Conservation (phyloP, 92 coral and sea anemone species). For the Epizoanthus illoricatus region DNA sequence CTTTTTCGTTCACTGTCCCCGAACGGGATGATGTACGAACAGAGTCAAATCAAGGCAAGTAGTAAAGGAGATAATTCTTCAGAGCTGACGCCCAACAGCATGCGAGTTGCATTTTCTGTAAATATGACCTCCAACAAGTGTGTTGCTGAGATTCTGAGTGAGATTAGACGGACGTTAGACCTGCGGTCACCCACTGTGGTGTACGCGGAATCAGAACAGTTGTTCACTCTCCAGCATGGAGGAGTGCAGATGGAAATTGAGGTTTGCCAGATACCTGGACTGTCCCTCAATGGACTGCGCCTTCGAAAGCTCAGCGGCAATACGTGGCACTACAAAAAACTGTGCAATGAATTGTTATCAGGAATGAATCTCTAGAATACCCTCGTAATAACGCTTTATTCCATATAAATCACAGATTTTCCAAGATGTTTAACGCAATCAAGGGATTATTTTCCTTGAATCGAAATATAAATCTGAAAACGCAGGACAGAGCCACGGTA, state of each 20-base stretch:
- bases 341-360: constrained; percentile 86
- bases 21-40: constrained; percentile 77
- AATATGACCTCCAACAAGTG: constrained; percentile 89
- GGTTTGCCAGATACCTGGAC: constrained; percentile 80
- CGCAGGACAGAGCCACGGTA: too few species aligned
- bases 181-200: constrained; percentile 74
- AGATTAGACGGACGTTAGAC: constrained; percentile 86
- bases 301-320: constrained; percentile 93
- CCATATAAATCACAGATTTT: too few species aligned
- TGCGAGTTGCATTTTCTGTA: constrained; percentile 82
- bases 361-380: constrained; percentile 79
- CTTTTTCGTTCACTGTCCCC: constrained; percentile 79
- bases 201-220: constrained; percentile 83
- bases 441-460: too few species aligned
- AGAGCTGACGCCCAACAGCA: constrained; percentile 67
- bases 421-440: too few species aligned
- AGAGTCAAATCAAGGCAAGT: constrained; percentile 69
- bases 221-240: constrained; percentile 87
- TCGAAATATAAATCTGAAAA: too few species aligned
- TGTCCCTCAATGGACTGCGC: constrained; percentile 84
- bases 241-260: constrained; percentile 94
- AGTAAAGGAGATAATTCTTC: constrained; percentile 70
- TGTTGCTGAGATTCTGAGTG: constrained; percentile 86
- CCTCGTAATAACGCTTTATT: too few species aligned
- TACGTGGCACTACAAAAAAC: constrained; percentile 93